Evolutionary conservation across 2,797 vertebrate species (phyloP).

Genomic region (Pseudomugil gertrudae): DNA sequence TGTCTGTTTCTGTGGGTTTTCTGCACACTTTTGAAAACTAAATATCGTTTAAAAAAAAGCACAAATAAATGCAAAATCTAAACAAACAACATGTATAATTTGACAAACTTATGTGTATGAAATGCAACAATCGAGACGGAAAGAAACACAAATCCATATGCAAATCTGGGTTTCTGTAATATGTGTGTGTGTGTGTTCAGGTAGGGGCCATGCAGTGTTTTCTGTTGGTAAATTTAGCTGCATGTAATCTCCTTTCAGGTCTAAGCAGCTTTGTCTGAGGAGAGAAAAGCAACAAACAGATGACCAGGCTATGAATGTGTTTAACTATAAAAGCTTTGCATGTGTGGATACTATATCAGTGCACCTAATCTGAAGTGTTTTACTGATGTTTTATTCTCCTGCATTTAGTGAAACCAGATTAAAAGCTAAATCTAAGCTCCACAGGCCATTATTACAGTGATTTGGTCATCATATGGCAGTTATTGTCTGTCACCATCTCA

Average conservation of each 20-base stretch:
- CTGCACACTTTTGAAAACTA: constrained; percentile 14
- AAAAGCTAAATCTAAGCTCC: not conserved
- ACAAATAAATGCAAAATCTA: constrained; percentile 3
- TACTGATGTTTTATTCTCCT: not conserved
- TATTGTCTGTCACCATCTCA: not conserved
- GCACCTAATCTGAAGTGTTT: not conserved
- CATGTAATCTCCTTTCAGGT: constrained; percentile 69
- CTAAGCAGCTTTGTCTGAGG: constrained; percentile 69
- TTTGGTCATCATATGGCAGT: constrained; percentile 5
- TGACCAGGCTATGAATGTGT: constrained; percentile 18
- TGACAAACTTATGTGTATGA: constrained; percentile 17
- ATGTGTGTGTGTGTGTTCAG: constrained; percentile 25
- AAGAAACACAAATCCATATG: constrained; percentile 32
- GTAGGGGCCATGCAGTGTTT: constrained; percentile 46
- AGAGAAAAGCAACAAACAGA: constrained; percentile 48
- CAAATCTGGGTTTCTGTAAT: constrained; percentile 39
- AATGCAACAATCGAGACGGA: not conserved
- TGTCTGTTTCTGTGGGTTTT: constrained; percentile 34
- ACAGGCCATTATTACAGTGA: constrained; percentile 6
- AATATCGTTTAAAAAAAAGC: constrained; percentile 16
- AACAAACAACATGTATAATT: not conserved
- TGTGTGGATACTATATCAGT: not conserved
- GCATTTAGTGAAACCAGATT: not conserved
- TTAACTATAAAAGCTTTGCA: constrained; percentile 7
- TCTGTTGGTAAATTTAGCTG: constrained; percentile 60